Evolutionary conservation across 2,113 vertebrate species (phyloP).

Genomic region (Phrynosoma blainvillii): DNA sequence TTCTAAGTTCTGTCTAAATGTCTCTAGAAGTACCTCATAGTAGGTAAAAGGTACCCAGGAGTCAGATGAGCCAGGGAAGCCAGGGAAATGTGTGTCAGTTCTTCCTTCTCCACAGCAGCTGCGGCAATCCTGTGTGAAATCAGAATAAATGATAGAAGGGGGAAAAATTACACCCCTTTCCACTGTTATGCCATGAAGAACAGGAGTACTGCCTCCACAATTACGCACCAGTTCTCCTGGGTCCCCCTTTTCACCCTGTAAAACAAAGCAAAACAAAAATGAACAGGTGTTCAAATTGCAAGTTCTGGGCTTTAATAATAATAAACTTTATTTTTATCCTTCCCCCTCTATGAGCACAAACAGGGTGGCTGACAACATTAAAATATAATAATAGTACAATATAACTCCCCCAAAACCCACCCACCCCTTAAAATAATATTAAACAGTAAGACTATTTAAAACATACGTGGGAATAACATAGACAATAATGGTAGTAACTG

Average conservation of each 20-base stretch:
- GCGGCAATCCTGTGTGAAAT: slow-evolving; percentile 10
- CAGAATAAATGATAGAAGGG: not conserved
- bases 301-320: not conserved
- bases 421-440: no score
- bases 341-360: no score
- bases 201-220: not conserved
- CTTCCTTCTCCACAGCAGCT: not conserved
- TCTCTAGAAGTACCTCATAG: slow-evolving; percentile 56
- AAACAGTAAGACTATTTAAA: no score
- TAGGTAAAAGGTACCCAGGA: slow-evolving; percentile 57
- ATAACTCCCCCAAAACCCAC: no score
- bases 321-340: not conserved
- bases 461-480: no score
- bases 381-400: no score
- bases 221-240: slow-evolving; percentile 65
- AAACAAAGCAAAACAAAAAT: slow-evolving; percentile 11
- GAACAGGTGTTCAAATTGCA: not conserved
- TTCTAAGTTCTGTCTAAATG: not conserved
- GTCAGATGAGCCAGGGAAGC: not conserved
- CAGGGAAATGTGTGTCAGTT: not conserved
- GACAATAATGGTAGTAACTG: no score
- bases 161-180: not conserved
- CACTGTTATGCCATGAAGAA: not conserved
- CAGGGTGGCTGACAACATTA: no score
- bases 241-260: slow-evolving; percentile 71